Evolutionary conservation across 2,797 vertebrate species (phyloP).

Genomic region (Gastrophryne carolinensis): DNA sequence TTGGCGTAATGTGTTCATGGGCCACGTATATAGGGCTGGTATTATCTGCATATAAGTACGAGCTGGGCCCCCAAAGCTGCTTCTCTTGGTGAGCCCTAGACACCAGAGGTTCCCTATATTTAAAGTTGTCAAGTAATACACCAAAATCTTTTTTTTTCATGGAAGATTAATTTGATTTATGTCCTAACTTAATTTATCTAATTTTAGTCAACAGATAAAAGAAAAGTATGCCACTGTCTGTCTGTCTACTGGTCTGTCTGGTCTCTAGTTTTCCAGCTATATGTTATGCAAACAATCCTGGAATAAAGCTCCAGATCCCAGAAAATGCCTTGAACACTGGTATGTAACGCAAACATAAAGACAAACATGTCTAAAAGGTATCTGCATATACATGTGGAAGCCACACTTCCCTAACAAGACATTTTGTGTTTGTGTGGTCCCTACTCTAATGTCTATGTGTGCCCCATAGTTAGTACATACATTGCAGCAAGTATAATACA

Average conservation of each 20-base stretch:
- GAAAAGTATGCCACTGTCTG: background rate
- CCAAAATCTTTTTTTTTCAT: no score
- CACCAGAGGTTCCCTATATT: no score
- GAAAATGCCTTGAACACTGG: background rate
- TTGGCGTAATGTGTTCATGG: no score
- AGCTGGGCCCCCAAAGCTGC: no score
- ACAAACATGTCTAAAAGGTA: no score
- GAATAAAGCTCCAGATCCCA: conserved; percentile 1
- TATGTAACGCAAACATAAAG: no score
- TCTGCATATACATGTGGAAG: background rate
- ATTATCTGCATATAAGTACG: no score
- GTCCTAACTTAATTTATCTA: background rate
- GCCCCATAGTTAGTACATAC: background rate
- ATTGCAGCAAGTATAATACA: no score
- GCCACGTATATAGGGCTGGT: no score
- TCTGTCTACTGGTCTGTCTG: background rate
- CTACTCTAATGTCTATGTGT: background rate
- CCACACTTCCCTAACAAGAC: background rate
- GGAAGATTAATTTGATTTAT: no score
- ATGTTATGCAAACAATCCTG: conserved; percentile 8
- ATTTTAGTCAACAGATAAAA: background rate
- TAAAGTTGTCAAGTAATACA: no score
- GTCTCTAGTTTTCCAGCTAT: background rate
- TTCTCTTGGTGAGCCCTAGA: no score
- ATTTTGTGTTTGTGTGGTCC: background rate